phyloP scores from a whole-genome alignment of 2,888 invertebrate species.

The Megalurothrips usitatus region DNA sequence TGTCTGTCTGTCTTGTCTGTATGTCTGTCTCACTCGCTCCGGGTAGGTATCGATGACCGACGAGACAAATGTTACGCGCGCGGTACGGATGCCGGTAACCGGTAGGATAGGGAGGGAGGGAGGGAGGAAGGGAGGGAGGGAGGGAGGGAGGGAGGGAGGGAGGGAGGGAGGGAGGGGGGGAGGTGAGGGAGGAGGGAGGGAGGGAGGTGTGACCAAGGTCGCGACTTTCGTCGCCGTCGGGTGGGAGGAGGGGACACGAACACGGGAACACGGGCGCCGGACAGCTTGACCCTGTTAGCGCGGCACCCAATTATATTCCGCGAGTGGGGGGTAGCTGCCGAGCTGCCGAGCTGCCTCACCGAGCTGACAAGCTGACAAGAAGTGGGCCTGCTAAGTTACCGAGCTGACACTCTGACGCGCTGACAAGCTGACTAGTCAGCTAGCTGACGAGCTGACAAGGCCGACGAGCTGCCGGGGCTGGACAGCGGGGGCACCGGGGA shows the following conservation, averaged over 20 bases:
- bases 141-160: no score
- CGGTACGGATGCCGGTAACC: no score
- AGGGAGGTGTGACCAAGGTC: background rate
- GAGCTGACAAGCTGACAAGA: background rate
- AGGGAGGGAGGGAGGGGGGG: no score
- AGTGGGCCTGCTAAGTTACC: background rate
- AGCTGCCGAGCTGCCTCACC: background rate
- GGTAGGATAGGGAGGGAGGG: no score
- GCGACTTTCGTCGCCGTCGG: background rate
- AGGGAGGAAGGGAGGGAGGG: no score
- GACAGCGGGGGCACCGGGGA: background rate
- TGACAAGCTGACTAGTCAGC: background rate
- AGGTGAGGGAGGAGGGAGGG: background rate
- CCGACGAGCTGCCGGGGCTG: no score
- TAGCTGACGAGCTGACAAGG: no score
- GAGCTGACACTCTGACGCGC: background rate
- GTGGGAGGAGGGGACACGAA: background rate
- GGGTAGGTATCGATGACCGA: no score
- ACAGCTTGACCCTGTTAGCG: slow-evolving; percentile 18
- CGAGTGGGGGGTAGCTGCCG: background rate
- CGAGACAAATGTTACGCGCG: no score
- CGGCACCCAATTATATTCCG: slow-evolving; percentile 21
- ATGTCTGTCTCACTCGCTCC: no score
- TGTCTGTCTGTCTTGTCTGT: no score
- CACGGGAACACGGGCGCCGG: background rate